These are phyloP conservation scores for Falco berigora DNA, from an alignment of 2,797 vertebrate species.

Conservation along the genomic window DNA sequence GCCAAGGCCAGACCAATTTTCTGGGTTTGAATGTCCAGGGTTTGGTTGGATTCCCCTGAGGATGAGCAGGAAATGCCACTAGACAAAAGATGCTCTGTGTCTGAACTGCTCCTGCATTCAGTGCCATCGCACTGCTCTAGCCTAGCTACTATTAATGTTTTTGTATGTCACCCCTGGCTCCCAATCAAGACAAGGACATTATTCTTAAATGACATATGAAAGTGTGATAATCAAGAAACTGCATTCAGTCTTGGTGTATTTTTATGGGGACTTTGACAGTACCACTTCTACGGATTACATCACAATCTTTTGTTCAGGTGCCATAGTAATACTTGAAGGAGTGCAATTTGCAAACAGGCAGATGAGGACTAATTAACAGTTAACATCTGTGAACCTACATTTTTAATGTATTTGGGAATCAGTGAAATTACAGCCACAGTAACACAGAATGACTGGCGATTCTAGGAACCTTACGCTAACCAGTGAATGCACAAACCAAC, in stretches of 20 bases:
- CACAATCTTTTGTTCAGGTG: not conserved
- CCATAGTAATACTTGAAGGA: not conserved
- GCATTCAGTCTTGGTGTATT: not conserved
- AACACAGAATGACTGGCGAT: not conserved
- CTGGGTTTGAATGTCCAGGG: slow-evolving; percentile 57
- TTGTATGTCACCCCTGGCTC: not conserved
- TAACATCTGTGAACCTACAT: not conserved
- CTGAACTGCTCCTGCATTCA: slow-evolving; percentile 41
- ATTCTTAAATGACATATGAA: not conserved
- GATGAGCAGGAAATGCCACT: slow-evolving; percentile 53
- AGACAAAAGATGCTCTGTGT: slow-evolving; percentile 21
- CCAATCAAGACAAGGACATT: not conserved
- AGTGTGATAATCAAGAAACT: not conserved
- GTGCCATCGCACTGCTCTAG: not conserved
- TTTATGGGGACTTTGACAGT: not conserved
- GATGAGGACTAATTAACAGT: not conserved
- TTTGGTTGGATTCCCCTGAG: slow-evolving; percentile 53
- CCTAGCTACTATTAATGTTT: slow-evolving; percentile 2
- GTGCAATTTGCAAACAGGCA: not conserved
- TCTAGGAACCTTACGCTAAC: not conserved
- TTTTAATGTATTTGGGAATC: not conserved
- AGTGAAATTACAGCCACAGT: not conserved
- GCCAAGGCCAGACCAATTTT: slow-evolving; percentile 65
- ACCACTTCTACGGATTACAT: not conserved
- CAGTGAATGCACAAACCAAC: not conserved